Base-by-base conservation (phyloP, 2,113 vertebrate genomes). In the Mystacornis crossleyi region DNA sequence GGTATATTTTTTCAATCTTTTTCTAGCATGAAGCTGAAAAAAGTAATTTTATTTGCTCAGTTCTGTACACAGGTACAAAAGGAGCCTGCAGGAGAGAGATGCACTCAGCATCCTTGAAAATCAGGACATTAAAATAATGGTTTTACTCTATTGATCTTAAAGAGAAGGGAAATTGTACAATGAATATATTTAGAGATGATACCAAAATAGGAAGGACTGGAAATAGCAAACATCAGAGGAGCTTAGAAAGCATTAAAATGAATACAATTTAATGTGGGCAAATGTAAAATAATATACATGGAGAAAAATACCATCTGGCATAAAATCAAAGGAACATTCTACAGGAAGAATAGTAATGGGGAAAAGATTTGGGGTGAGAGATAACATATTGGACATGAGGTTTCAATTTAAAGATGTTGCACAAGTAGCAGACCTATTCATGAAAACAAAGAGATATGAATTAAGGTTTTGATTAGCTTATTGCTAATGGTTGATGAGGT, bases 231-330 rank as follows among this genome's bases (percentile, higher is more conserved):
- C 89, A 95, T 93, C 61, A 86, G 90, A 96, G 89, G 86, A 94
- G 91, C 95, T 97, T 93, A 94, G 83, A 94, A 96, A 95, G 90
- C 89, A 92, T 92, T 95, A 87, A 97, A 97, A 97, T 70, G 43
- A 95, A 78, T 91, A 60, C 70, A 10, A 97, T 97, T 97, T 97
- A 97, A 96, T 97, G 95, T 97, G 93, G 84, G 93, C 96, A 97
- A 96, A 96, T 96, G 79, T 90, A 86, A 95, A 96, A 95, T 96
- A 97, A 95, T 89, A 95, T 91, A 92, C 47, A 18, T 91, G 86
- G 89, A 83, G 65, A 81, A 95, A 98, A 98, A 89, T 84, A 91
- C 93, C 93, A 73, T 58, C 67, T 91, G 90, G 90, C 93, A 90
- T 84, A 92, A 96, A 95, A 96, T 95, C 81, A 96, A 97, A 93